phyloP scores from a whole-genome alignment of 2,888 invertebrate species.

The Drymonia ruficornis region DNA sequence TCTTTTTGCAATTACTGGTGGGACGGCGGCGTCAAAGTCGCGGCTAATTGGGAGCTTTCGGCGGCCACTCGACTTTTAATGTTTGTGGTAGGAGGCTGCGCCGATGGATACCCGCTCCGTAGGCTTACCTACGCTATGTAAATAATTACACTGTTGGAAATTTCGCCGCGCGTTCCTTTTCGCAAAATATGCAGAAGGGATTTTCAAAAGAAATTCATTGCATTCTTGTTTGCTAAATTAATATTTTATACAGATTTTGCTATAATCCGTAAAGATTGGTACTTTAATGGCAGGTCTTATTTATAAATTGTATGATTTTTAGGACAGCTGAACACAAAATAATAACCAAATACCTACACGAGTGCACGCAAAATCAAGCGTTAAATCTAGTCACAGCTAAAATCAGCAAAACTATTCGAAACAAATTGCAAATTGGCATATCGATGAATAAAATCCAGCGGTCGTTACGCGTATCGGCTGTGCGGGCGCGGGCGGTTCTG shows the following conservation, averaged over 20 bases:
- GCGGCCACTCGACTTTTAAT: constrained; percentile 73
- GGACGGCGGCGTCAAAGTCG: constrained; percentile 72
- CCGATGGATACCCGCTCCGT: constrained; percentile 38
- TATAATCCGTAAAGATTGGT: too few species aligned
- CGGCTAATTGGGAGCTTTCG: constrained; percentile 80
- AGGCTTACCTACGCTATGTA: constrained; percentile 52
- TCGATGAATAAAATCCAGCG: constrained; percentile 17
- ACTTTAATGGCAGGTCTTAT: too few species aligned
- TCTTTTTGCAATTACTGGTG: constrained; percentile 73
- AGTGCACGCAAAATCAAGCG: background rate
- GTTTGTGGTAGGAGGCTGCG: constrained; percentile 47
- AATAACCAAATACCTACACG: too few species aligned
- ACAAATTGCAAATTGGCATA: constrained; percentile 14
- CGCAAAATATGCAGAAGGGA: constrained; percentile 51
- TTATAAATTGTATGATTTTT: too few species aligned
- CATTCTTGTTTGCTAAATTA: constrained; percentile 16
- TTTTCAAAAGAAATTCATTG: constrained; percentile 41
- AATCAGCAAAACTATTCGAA: background rate
- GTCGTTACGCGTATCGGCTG: constrained; percentile 34
- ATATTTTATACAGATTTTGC: too few species aligned
- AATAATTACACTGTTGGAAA: constrained; percentile 60
- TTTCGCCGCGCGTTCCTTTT: constrained; percentile 49
- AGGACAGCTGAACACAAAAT: too few species aligned
- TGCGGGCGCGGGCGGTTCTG: constrained; percentile 35
- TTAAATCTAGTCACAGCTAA: background rate